A percentile compares a stretch with the other conserved stretches of the same genome.
These are phyloP conservation scores for Arrhamphus sclerolepis DNA, from an alignment of 2,797 vertebrate genomes.

Conservation along the genomic window DNA sequence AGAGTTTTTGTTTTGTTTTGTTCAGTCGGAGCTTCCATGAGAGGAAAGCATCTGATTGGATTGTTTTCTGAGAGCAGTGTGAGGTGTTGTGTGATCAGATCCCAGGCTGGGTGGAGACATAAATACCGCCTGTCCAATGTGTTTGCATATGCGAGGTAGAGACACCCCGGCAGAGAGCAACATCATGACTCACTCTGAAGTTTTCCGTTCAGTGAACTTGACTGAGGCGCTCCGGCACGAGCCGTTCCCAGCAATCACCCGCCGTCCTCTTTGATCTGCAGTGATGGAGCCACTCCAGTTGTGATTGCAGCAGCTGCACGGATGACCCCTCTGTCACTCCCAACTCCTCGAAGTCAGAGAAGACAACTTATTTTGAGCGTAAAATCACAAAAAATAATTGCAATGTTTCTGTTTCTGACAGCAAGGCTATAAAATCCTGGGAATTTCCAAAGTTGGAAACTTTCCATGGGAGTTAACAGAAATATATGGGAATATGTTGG, in stretches of 20 bases:
- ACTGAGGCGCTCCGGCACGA: constrained; percentile 18
- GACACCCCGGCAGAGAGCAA: constrained; percentile 28
- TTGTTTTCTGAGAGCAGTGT: constrained; percentile 38
- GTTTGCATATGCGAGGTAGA: constrained; percentile 32
- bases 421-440: too few species aligned
- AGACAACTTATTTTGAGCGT: constrained; percentile 11
- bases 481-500: too few species aligned
- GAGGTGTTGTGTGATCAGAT: constrained; percentile 19
- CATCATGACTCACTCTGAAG: constrained; percentile 50
- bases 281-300: constrained; percentile 35
- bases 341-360: constrained; percentile 31
- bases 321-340: constrained; percentile 47
- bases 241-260: constrained; percentile 33
- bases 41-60: constrained; percentile 27
- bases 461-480: too few species aligned
- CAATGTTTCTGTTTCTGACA: background rate
- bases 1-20: constrained; percentile 6
- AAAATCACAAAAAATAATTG: constrained; percentile 6
- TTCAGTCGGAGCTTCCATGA: constrained; percentile 16
- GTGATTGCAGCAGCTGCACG: constrained; percentile 42
- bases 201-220: constrained; percentile 49
- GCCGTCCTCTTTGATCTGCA: constrained; percentile 40
- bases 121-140: constrained; percentile 17
- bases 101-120: constrained; percentile 26
- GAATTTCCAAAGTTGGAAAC: too few species aligned